Conservation (phyloP, 2,797 vertebrate species). For the Catamblyrhynchus diadema region DNA sequence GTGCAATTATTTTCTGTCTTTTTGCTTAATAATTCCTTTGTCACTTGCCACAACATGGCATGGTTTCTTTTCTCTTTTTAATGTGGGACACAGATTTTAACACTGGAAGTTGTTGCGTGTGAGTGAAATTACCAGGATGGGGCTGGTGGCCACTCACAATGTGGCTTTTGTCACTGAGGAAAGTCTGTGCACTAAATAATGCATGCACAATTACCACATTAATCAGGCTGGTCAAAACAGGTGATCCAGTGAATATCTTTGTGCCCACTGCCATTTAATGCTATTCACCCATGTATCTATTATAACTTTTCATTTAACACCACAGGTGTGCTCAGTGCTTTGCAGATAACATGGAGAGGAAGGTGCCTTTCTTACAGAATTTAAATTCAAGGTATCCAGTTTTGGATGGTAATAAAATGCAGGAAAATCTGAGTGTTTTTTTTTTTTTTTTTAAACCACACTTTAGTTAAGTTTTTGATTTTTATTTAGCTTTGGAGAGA, state of each 20-base stretch:
- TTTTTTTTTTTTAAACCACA: background rate
- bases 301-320: slow-evolving; percentile 25
- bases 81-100: background rate
- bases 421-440: background rate
- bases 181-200: slow-evolving; percentile 38
- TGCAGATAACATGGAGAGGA: slow-evolving; percentile 4
- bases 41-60: background rate
- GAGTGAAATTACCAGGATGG: background rate
- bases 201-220: background rate
- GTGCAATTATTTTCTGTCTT: background rate
- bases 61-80: background rate
- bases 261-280: slow-evolving; percentile 23
- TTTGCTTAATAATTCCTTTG: background rate
- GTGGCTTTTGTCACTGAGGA: slow-evolving; percentile 29
- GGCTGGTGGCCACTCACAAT: background rate
- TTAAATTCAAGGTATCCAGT: background rate
- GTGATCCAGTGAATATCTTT: slow-evolving; percentile 44
- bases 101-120: background rate
- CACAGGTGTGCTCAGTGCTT: slow-evolving; percentile 38
- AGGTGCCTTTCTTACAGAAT: background rate
- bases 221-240: slow-evolving; percentile 35
- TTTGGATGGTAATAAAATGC: background rate
- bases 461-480: slow-evolving; percentile 7
- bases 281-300: slow-evolving; percentile 25
- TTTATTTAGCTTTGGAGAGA: slow-evolving; percentile 19